Evolutionary conservation across 1,140 invertebrate genomes (phyloP), one percentile per base, ranked within the genome.

Genomic region (Lepidurus couesii): DNA sequence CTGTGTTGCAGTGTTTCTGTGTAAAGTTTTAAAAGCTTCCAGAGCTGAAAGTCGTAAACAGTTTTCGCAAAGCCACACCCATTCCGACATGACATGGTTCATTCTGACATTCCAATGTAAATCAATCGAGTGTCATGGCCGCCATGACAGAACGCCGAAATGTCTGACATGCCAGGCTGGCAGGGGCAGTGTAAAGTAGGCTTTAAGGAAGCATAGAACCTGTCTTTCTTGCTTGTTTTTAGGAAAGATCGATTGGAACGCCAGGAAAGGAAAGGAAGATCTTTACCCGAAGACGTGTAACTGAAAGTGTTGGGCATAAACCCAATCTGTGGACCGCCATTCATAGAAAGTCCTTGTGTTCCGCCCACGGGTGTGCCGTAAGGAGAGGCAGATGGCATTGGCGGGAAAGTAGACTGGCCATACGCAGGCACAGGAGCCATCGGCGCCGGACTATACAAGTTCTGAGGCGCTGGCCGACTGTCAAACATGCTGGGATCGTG

Each of bases 401-500:
- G 53, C n/a, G 53, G 21, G 53, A 65, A 65, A 65, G 53, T 65
- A 65, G 53, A 65, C 21, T 65, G 53, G 53, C 16, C 53, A 65
- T n/a, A 65, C 9, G 53, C 16, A 65, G 53, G 53, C 53, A n/a
- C 13, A 65, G 53, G 53, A 65, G n/a, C 74, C 26, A 44, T 26
- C 74, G 74, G 34, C 34, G 74, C n/a, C n/a, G 74, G 74, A 75
- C 24, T 75, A 42, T 42, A 75, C 74, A 44, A 44, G 43, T 42
- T 75, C 74, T 42, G 34, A 44, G n/a, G 11, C n/a, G 74, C 13
- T 16, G 74, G 34, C 7, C 13, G 74, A 42, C n/a, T 44, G 24
- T 13, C n/a, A 75, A 42, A 74, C 24, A 78, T 65, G 26, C 77
- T 78, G 74, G 77, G 77, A 74, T 78, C 44, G 42, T 78, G 77